Evolutionary conservation across 1,140 invertebrate species (phyloP).

Genomic region (Hylyphantes graminicola): DNA sequence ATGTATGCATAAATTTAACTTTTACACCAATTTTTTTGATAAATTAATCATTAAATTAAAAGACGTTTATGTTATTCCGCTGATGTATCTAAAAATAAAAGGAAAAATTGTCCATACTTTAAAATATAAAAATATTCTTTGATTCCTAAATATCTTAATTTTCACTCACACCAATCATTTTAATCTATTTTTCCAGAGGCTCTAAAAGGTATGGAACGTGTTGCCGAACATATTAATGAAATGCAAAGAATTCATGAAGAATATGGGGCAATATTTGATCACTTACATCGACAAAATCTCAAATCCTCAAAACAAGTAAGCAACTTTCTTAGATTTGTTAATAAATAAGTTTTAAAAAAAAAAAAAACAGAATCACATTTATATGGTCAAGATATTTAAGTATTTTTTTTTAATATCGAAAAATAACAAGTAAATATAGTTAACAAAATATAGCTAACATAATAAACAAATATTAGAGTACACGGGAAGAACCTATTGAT

Average conservation of each 20-base stretch:
- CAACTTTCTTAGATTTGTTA: background rate
- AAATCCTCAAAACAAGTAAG: constrained; percentile 88
- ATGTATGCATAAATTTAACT: too few species aligned
- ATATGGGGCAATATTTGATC: constrained; percentile 97
- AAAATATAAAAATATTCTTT: too few species aligned
- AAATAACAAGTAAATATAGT: background rate
- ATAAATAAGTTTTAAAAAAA: background rate
- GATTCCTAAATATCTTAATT: background rate
- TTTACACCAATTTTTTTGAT: too few species aligned
- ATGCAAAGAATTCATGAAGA: constrained; percentile 99
- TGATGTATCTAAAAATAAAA: too few species aligned
- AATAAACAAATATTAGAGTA: too few species aligned
- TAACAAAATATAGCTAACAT: background rate
- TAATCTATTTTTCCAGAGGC: constrained; percentile 64
- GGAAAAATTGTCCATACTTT: too few species aligned
- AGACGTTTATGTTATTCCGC: too few species aligned
- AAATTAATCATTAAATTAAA: too few species aligned
- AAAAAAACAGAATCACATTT: background rate
- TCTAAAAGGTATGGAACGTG: constrained; percentile 87
- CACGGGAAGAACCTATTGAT: too few species aligned
- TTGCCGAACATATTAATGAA: constrained; percentile 99
- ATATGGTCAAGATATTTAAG: too few species aligned
- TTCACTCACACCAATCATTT: background rate
- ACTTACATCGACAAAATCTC: constrained; percentile 92
- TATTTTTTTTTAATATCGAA: background rate